A percentile compares a stretch with the other conserved stretches of the same genome.
phyloP scores from a whole-genome alignment of 1,140 invertebrate species.

The Callitettix versicolor region DNA sequence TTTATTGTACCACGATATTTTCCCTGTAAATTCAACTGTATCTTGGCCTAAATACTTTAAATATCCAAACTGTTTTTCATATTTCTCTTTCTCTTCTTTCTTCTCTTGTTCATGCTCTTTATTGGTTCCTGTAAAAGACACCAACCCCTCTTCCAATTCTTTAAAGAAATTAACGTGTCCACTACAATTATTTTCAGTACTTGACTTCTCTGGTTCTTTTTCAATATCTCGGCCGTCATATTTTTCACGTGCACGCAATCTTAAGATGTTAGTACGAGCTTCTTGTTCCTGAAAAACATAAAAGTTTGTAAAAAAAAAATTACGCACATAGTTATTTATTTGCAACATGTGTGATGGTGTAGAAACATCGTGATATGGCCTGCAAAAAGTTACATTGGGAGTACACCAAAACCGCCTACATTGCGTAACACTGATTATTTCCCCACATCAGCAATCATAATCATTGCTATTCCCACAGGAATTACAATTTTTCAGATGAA shows the following conservation, averaged over 20 bases:
- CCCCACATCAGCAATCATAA: no score
- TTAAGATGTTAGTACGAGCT: slow-evolving; percentile 64
- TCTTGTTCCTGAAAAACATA: slow-evolving; percentile 61
- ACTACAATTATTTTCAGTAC: slow-evolving; percentile 18
- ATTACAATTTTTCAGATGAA: no score
- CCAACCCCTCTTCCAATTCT: slow-evolving; percentile 64
- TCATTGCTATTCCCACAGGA: no score
- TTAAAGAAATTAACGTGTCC: slow-evolving; percentile 85
- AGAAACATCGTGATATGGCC: no score
- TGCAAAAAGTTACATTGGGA: no score
- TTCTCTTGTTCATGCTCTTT: slow-evolving; percentile 83
- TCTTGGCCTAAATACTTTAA: slow-evolving; percentile 93
- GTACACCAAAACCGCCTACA: no score
- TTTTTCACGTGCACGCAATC: slow-evolving; percentile 49
- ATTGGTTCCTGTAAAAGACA: slow-evolving; percentile 55
- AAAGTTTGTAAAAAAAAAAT: no score
- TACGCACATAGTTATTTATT: no score
- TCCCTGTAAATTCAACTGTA: slow-evolving; percentile 71
- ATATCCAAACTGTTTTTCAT: slow-evolving; percentile 95
- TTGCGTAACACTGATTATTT: no score
- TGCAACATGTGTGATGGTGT: no score
- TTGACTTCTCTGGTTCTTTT: slow-evolving; percentile 20
- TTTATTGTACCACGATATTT: slow-evolving; percentile 73
- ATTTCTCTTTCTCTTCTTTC: slow-evolving; percentile 88
- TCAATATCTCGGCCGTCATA: slow-evolving; percentile 29